A percentile compares a stretch with the other conserved stretches of the same genome.
Evolutionary conservation across 2,797 vertebrate species (phyloP).

Genomic region (Crenuchus spilurus): DNA sequence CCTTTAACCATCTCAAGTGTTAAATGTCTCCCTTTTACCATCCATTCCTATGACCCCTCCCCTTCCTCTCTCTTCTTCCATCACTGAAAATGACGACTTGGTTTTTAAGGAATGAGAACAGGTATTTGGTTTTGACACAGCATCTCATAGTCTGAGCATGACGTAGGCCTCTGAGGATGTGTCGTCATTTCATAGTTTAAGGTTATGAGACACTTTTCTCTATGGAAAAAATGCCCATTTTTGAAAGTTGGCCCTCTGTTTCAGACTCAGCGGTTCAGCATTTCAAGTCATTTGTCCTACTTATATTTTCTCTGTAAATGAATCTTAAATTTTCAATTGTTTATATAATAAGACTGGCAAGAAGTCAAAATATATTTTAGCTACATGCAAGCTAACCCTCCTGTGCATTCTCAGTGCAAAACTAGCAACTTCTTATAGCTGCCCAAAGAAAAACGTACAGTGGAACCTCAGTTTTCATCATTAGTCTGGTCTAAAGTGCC

Average conservation of each 20-base stretch:
- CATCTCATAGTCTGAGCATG: conserved; percentile 72
- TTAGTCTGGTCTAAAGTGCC: too few relatives aligned
- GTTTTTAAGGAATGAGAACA: conserved; percentile 75
- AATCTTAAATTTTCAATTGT: too few relatives aligned
- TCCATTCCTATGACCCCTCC: conserved; percentile 33
- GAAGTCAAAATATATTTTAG: too few relatives aligned
- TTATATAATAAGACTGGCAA: too few relatives aligned
- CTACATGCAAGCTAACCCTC: too few relatives aligned
- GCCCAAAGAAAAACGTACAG: too few relatives aligned
- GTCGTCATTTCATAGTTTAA: not conserved
- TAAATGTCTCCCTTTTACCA: conserved; percentile 30
- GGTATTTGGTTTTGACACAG: conserved; percentile 76
- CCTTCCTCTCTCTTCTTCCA: conserved; percentile 57
- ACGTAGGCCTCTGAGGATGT: conserved; percentile 32
- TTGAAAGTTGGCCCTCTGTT: not conserved
- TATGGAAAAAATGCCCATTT: not conserved
- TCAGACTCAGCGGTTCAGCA: too few relatives aligned
- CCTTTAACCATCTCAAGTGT: conserved; percentile 47
- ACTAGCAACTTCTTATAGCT: too few relatives aligned
- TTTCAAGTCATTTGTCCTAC: too few relatives aligned
- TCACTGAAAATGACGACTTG: conserved; percentile 63
- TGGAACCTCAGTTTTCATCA: too few relatives aligned
- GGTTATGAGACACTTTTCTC: not conserved
- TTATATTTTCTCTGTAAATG: too few relatives aligned
- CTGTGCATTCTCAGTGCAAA: too few relatives aligned